These are phyloP conservation scores for Rhagonycha lutea DNA, from an alignment of 2,888 invertebrate species.

Conservation along the genomic window DNA sequence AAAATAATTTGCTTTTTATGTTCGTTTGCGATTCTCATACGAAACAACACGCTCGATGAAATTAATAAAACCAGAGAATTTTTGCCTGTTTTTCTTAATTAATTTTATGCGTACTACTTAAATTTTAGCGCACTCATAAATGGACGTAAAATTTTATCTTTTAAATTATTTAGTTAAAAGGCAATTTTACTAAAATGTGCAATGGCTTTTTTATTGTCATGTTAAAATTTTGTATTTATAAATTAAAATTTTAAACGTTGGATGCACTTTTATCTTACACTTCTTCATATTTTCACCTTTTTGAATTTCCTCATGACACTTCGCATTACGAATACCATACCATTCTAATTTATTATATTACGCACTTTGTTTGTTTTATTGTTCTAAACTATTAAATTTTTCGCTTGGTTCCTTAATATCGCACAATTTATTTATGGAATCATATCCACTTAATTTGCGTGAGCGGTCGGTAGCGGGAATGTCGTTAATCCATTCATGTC, in stretches of 20 bases:
- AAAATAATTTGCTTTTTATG: not conserved
- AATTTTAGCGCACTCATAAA: not conserved
- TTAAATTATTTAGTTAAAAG: not conserved
- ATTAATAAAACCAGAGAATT: not conserved
- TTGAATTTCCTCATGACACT: not conserved
- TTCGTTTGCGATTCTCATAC: not conserved
- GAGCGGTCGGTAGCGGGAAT: too few relatives aligned
- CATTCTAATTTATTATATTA: too few relatives aligned
- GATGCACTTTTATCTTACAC: not conserved
- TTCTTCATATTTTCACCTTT: not conserved
- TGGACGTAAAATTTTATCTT: not conserved
- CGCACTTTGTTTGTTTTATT: too few relatives aligned
- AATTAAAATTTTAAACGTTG: not conserved
- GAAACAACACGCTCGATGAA: not conserved
- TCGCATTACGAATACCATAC: too few relatives aligned
- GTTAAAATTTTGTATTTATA: not conserved
- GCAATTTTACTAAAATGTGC: not conserved
- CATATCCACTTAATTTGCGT: too few relatives aligned
- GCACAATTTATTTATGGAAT: too few relatives aligned
- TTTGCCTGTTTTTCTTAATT: conserved; percentile 1
- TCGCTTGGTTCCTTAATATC: too few relatives aligned
- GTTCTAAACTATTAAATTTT: too few relatives aligned
- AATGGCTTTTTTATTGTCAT: not conserved
- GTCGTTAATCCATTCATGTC: too few relatives aligned
- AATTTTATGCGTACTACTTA: not conserved